Conservation (phyloP, 2,113 vertebrate species). For the Sorex araneus region DNA sequence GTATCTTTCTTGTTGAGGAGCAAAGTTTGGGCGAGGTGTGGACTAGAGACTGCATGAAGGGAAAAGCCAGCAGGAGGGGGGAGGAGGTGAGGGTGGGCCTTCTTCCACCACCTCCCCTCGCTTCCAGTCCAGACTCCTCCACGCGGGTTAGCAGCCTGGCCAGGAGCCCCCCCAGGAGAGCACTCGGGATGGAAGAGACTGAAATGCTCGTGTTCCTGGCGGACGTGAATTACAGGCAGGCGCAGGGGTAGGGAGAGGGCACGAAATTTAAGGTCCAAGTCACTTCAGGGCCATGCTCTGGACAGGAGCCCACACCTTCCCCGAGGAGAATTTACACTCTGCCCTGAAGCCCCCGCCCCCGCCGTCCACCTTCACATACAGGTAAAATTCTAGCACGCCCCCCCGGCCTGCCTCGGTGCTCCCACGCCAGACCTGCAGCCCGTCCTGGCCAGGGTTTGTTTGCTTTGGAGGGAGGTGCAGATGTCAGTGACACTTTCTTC, state of each 20-base stretch:
- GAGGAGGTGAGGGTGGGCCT: background rate
- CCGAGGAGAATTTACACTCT: background rate
- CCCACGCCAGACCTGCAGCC: constrained; percentile 52
- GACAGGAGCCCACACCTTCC: constrained; percentile 1
- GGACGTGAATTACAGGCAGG: background rate
- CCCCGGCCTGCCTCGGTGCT: background rate
- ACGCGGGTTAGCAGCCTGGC: background rate
- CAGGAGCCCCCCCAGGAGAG: background rate
- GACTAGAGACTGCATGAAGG: background rate
- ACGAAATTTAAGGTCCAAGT: constrained; percentile 1
- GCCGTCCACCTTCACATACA: constrained; percentile 1
- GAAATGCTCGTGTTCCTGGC: background rate
- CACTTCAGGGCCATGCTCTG: background rate
- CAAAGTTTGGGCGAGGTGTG: background rate
- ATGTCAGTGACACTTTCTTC: constrained; percentile 78
- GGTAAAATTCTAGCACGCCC: background rate
- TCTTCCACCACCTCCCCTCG: background rate
- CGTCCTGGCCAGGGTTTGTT: constrained; percentile 68
- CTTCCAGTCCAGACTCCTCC: background rate
- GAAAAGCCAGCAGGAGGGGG: background rate
- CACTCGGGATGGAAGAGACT: background rate
- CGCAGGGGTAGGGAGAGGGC: background rate
- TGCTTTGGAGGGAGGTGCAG: constrained; percentile 75
- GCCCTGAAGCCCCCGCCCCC: background rate
- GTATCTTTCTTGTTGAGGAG: background rate